These are phyloP conservation scores for Sympetrum striolatum DNA, from an alignment of 2,888 invertebrate genomes.

Conservation along the genomic window DNA sequence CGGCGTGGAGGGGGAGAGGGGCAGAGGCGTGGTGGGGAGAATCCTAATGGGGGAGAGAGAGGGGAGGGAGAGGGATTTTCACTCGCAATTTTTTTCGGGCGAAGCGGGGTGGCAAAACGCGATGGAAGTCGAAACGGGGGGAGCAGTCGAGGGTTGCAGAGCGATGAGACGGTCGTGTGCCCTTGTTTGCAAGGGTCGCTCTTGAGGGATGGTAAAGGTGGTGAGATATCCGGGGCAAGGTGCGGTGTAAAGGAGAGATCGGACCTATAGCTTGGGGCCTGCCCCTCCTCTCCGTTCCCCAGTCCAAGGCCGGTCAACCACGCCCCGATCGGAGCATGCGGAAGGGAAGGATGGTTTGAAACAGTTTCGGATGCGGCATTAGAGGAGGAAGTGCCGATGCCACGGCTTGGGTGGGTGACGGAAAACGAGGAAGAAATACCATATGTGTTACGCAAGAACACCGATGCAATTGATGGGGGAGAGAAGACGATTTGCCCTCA, in stretches of 20 bases:
- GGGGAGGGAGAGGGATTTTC: not conserved
- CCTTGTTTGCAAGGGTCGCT: not conserved
- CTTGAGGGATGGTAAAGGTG: not conserved
- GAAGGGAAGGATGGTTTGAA: not conserved
- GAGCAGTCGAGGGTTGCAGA: not conserved
- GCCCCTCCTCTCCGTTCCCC: not conserved
- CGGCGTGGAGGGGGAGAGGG: not conserved
- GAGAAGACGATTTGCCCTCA: no score
- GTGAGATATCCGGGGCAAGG: conserved; percentile 12
- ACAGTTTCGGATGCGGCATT: not conserved
- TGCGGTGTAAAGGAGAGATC: not conserved
- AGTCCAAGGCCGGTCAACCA: conserved; percentile 40
- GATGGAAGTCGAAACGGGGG: not conserved
- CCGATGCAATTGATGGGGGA: no score
- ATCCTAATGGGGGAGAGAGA: not conserved
- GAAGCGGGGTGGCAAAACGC: not conserved
- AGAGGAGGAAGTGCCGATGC: not conserved
- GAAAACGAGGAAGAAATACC: not conserved
- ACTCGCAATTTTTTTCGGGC: not conserved
- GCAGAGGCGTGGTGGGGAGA: not conserved
- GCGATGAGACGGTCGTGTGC: not conserved
- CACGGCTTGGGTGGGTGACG: not conserved
- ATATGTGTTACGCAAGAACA: no score
- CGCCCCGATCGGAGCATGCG: conserved; percentile 21
- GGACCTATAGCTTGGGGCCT: not conserved